Conservation (phyloP, 2,113 vertebrate genomes). For the Dicentrarchus labrax region DNA sequence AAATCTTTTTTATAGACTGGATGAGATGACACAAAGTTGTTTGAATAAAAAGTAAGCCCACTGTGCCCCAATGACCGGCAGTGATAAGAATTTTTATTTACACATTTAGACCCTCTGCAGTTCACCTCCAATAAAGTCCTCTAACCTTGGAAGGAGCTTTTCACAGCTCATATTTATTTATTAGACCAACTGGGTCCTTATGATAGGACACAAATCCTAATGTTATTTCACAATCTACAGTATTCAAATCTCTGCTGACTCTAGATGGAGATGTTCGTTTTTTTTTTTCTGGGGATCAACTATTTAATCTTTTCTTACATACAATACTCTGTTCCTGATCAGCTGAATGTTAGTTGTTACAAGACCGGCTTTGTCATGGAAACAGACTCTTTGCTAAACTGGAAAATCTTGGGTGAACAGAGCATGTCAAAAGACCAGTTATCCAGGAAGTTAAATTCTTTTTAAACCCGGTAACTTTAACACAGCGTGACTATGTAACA, state of each 20-base stretch:
- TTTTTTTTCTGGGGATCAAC: not conserved
- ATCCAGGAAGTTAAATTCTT: constrained; percentile 3
- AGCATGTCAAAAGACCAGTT: not conserved
- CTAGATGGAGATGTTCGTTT: not conserved
- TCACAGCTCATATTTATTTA: constrained; percentile 21
- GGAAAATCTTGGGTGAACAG: not conserved
- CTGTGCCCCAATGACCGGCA: constrained; percentile 16
- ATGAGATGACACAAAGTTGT: constrained; percentile 43
- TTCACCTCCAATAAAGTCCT: constrained; percentile 36
- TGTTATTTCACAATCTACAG: not conserved
- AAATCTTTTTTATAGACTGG: constrained; percentile 39
- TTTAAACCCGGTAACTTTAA: not conserved
- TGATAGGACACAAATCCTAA: not conserved
- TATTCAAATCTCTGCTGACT: not conserved
- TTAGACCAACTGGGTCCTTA: not conserved
- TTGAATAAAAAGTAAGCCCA: constrained; percentile 50
- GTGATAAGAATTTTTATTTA: constrained; percentile 51
- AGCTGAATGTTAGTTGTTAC: not conserved
- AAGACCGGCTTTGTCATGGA: not conserved
- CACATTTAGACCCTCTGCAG: constrained; percentile 25
- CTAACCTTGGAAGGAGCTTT: constrained; percentile 19
- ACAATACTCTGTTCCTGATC: not conserved
- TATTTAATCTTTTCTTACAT: not conserved
- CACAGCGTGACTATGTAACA: not conserved
- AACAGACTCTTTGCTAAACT: not conserved